Conservation (phyloP, 1,140 invertebrate genomes). For the Phortica variegata region DNA sequence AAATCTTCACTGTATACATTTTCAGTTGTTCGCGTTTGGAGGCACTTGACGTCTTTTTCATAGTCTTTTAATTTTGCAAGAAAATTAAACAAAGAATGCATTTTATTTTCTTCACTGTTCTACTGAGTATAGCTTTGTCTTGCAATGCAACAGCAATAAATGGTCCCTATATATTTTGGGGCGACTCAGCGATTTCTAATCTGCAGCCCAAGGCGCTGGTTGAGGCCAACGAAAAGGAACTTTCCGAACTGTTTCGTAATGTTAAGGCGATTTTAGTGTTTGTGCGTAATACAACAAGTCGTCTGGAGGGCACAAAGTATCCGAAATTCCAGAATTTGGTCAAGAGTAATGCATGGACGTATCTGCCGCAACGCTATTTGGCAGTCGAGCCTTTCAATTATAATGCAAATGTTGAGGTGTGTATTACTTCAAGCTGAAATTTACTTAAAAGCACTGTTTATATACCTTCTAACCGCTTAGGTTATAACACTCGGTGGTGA, state of each 20-base stretch:
- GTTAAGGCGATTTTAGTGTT: conserved; percentile 49
- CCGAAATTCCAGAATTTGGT: conserved; percentile 47
- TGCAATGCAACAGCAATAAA: conserved; percentile 38
- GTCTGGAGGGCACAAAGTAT: conserved; percentile 41
- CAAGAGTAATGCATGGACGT: conserved; percentile 56
- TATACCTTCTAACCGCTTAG: conserved; percentile 33
- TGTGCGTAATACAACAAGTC: conserved; percentile 41
- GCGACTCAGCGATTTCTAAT: conserved; percentile 57
- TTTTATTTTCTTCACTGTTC: conserved; percentile 20
- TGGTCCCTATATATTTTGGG: conserved; percentile 63
- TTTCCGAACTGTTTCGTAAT: conserved; percentile 55
- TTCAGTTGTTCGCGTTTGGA: no score
- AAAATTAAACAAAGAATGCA: conserved; percentile 24
- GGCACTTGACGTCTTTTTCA: no score
- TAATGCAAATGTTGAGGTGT: conserved; percentile 53
- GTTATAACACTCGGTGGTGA: conserved; percentile 61
- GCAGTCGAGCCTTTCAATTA: conserved; percentile 60
- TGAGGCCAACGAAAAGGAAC: conserved; percentile 58
- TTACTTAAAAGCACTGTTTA: background rate
- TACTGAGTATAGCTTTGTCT: conserved; percentile 25
- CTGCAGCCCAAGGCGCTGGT: conserved; percentile 59
- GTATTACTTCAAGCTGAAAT: conserved; percentile 12
- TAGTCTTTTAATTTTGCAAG: no score
- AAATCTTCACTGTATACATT: no score
- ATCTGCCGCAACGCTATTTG: conserved; percentile 60